A percentile compares a stretch with the other conserved stretches of the same genome.
Evolutionary conservation across 2,797 vertebrate species (phyloP).

Genomic region (Alauda arvensis): DNA sequence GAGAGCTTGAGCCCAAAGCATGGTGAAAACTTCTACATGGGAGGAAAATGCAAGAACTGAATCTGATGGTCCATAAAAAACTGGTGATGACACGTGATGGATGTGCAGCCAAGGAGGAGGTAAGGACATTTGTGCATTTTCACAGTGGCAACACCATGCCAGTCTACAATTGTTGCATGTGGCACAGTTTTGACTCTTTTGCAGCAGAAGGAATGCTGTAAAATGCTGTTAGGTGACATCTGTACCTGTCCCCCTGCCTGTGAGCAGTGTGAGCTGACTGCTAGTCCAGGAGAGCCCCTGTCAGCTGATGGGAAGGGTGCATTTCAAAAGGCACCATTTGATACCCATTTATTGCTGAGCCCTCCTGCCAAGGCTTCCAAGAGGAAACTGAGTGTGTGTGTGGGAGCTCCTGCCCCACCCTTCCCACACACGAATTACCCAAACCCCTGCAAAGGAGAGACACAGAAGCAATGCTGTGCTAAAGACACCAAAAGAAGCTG

Average conservation of each 20-base stretch:
- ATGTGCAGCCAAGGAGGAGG: background rate
- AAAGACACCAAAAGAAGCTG: background rate
- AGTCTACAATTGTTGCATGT: background rate
- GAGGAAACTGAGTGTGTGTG: background rate
- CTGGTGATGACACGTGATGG: background rate
- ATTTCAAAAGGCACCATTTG: background rate
- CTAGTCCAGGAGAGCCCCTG: background rate
- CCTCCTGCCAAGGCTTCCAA: background rate
- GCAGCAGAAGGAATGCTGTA: background rate
- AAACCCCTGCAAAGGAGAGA: background rate
- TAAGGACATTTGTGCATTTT: background rate
- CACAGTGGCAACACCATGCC: background rate
- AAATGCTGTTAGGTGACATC: background rate
- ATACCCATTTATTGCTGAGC: background rate
- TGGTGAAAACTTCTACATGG: constrained; percentile 71
- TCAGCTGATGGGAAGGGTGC: background rate
- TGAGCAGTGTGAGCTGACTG: background rate
- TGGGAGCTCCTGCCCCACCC: background rate
- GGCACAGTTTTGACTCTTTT: rapidly evolving
- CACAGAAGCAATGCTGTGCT: background rate
- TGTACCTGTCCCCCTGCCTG: background rate
- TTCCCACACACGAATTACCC: background rate
- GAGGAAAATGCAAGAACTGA: background rate
- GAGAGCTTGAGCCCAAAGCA: constrained; percentile 64
- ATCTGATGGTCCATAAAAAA: background rate